These are phyloP conservation scores for Microctonus aethiopoides DNA, from an alignment of 2,888 invertebrate genomes.

Conservation along the genomic window DNA sequence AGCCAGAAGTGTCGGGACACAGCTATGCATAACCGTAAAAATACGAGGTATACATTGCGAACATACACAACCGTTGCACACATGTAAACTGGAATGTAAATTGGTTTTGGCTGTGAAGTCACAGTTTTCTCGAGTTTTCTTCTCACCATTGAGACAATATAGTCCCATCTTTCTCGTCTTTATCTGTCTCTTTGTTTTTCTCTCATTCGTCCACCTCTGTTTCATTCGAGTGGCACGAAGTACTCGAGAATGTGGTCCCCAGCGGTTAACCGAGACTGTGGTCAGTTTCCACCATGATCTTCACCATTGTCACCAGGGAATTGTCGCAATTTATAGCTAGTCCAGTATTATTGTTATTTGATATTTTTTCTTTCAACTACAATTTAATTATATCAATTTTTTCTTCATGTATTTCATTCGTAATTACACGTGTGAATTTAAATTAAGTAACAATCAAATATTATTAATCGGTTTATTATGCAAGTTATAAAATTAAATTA, in stretches of 20 bases:
- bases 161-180: slow-evolving; percentile 10
- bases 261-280: slow-evolving; percentile 10
- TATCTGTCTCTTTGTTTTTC: neutral
- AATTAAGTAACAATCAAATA: neutral
- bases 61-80: neutral
- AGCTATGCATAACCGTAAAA: neutral
- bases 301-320: slow-evolving; percentile 6
- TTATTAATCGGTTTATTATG: neutral
- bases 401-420: neutral
- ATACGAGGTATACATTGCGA: neutral
- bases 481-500: neutral
- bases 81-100: slow-evolving; percentile 41
- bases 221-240: neutral
- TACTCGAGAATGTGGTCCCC: slow-evolving; percentile 21
- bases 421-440: neutral
- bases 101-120: slow-evolving; percentile 39
- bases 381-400: neutral
- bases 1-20: neutral
- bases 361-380: neutral
- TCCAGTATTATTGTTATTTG: neutral
- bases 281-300: slow-evolving; percentile 8
- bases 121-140: slow-evolving; percentile 36
- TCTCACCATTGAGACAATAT: slow-evolving; percentile 36
- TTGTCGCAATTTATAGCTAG: neutral
- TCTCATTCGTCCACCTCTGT: neutral